Evolutionary conservation across 2,888 invertebrate genomes (phyloP), one percentile per base, ranked within the genome.

Genomic region (Itoplectis maculator): DNA sequence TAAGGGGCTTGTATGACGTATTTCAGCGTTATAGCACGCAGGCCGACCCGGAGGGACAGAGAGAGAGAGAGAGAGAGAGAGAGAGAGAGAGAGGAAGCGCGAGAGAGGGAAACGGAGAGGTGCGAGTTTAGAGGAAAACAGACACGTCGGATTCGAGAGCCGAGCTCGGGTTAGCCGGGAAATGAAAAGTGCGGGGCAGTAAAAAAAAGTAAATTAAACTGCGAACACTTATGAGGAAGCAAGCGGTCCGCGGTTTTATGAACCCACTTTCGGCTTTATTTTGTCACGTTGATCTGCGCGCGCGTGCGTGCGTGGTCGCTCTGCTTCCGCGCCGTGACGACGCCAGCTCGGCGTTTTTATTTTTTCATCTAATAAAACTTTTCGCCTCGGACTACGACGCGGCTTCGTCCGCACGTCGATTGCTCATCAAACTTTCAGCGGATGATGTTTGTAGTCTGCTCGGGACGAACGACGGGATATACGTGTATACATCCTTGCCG

Each of bases 121-220:
- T 54, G 56, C 56, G 66, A 61, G 45, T 66, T 45, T 45, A 56
- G 65, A 59, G 76, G 6, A 72, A 72, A 70, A 66, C 59, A 72
- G 76, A 49, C 49, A 75, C 75, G 69, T 45, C 15, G 61, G 42
- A 45, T 61, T 72, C 40, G 40, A 56, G 61, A 59, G 42, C 49
- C 76, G 65, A 0, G 54, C 18, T 29, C 66, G 54, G 78, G 81
- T 81, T 73, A 77, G 77, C 73, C 81, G 81, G 81, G 73, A 77
- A 78, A 81, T 73, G 77, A 77, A 81, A 61, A 65, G 74, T 61
- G 51, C 61, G 61, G 61, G n/a, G 73, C 23, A 40, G 69, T 69
- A 80, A 70, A 70, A 73, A 81, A 66, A 81, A 66, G 73, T 73
- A 78, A 81, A 81, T 77, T 81, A 81, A 81, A 81, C 76, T 68